Conservation (phyloP, 30 jellyfish, hydroid and myxozoan species). For the Hydractinia symbiolongicarpus region DNA sequence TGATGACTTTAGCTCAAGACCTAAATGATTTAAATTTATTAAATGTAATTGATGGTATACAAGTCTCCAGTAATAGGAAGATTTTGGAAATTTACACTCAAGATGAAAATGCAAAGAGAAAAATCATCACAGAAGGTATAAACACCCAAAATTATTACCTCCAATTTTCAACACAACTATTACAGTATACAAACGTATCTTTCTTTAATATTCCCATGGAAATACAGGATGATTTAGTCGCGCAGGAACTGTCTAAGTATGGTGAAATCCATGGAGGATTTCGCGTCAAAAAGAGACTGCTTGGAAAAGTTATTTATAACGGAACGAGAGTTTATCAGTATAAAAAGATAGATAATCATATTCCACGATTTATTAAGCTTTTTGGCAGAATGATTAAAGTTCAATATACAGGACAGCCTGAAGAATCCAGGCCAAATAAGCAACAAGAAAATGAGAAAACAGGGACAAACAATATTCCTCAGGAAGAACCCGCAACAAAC, state of each 20-base stretch:
- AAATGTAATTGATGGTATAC: no score
- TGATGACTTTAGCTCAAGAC: no score
- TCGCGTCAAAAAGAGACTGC: neutral
- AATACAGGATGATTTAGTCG: neutral
- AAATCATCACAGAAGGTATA: no score
- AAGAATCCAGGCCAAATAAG: no score
- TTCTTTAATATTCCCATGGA: neutral
- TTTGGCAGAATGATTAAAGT: neutral
- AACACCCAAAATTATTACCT: no score
- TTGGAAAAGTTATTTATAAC: neutral
- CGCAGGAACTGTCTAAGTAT: neutral
- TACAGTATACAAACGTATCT: no score
- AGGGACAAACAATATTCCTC: neutral
- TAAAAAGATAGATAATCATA: neutral
- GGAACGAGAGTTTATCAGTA: neutral
- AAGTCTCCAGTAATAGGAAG: no score
- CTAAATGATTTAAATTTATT: no score
- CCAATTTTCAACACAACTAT: no score
- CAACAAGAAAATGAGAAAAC: neutral
- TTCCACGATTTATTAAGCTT: neutral
- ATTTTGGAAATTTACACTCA: no score
- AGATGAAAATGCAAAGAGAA: no score
- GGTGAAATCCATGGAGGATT: neutral
- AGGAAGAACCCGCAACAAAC: neutral
- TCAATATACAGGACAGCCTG: neutral